Evolutionary conservation across 1,140 invertebrate species (phyloP).

Genomic region (Aphaenogaster floridana): DNA sequence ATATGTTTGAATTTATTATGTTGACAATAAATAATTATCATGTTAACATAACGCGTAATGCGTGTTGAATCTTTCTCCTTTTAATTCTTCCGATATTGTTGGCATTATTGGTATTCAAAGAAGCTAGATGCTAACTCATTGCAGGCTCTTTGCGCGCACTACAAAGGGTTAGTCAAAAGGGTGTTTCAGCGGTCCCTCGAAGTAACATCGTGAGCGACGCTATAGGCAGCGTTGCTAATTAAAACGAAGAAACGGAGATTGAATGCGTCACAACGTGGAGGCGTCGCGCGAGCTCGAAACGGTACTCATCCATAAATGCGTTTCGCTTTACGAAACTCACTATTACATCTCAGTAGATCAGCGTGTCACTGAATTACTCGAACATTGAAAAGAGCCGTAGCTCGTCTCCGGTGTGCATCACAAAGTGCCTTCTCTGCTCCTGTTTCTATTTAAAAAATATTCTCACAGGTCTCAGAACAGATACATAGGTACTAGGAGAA

Average conservation of each 20-base stretch:
- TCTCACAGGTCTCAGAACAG: neutral
- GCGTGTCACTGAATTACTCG: conserved; percentile 56
- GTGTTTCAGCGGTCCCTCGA: conserved; percentile 19
- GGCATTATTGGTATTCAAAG: neutral
- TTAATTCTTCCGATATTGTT: neutral
- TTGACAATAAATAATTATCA: neutral
- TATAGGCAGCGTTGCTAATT: conserved; percentile 49
- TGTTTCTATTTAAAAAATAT: conserved; percentile 29
- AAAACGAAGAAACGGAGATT: conserved; percentile 57
- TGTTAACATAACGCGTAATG: neutral
- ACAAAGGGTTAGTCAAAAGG: conserved; percentile 53
- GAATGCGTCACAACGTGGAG: conserved; percentile 22
- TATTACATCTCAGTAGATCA: conserved; percentile 48
- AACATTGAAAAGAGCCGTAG: conserved; percentile 29
- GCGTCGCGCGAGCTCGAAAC: conserved; percentile 17
- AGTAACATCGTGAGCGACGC: conserved; percentile 32
- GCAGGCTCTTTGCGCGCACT: conserved; percentile 28
- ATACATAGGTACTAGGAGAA: neutral
- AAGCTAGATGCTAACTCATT: conserved; percentile 4
- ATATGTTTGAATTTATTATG: neutral
- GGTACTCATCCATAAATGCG: conserved; percentile 43
- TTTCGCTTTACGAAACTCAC: conserved; percentile 38
- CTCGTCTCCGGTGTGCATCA: neutral
- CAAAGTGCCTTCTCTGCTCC: neutral
- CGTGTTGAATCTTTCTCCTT: neutral